Evolutionary conservation across 2,797 vertebrate genomes (phyloP).

Genomic region (Sternotherus odoratus): DNA sequence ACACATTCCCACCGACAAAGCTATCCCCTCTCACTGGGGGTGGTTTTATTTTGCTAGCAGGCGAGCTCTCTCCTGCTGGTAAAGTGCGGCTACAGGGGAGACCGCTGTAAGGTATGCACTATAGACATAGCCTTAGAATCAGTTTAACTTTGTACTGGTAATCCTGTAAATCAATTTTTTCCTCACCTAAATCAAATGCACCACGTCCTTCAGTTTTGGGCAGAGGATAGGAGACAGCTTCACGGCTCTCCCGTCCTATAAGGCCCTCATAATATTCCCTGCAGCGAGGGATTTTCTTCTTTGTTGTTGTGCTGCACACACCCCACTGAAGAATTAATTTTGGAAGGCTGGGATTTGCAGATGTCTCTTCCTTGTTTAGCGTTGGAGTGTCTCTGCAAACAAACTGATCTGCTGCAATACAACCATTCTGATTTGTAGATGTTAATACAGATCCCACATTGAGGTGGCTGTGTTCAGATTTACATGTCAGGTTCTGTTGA

Average conservation of each 20-base stretch:
- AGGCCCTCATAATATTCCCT: constrained; percentile 24
- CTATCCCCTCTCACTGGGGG: too few species aligned
- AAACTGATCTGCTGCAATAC: constrained; percentile 2
- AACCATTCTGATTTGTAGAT: neutral
- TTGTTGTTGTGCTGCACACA: neutral
- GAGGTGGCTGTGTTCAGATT: neutral
- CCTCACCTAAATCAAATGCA: neutral
- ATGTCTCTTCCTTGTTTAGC: neutral
- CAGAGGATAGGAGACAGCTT: neutral
- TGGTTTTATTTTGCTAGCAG: too few species aligned
- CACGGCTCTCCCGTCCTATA: neutral
- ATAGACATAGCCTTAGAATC: neutral
- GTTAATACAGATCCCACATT: neutral
- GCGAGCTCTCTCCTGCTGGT: too few species aligned
- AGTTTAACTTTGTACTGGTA: neutral
- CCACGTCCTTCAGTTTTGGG: constrained; percentile 10
- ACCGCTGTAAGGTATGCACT: too few species aligned
- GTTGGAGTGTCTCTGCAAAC: neutral
- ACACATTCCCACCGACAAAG: too few species aligned
- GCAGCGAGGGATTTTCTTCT: neutral
- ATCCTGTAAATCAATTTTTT: neutral
- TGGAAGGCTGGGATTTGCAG: neutral
- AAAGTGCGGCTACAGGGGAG: too few species aligned
- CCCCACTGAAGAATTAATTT: neutral
- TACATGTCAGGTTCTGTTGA: neutral